Base-by-base conservation (phyloP, 2,797 vertebrate species). In the Pterois miles region DNA sequence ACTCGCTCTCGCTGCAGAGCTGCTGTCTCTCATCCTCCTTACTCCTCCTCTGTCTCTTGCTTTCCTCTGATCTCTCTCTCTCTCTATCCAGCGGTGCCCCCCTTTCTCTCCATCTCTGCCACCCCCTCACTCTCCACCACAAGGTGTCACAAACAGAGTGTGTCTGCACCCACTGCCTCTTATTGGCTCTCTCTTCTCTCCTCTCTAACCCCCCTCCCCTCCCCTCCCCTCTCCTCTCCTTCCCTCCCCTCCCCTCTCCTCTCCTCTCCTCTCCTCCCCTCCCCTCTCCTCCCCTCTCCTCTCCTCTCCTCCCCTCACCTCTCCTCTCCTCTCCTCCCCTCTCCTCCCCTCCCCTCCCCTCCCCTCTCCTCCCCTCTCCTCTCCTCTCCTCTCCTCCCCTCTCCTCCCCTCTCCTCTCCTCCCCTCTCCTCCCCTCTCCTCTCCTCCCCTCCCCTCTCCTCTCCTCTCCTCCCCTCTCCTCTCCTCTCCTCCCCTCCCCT, bases 121-220 rank as follows among this genome's bases (percentile, higher is more conserved):
- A 66, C 88, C 84, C 77, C 73, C 82, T 86, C 73, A 83, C 83
- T 83, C 86, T 89, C 87, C 68, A 82, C 75, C 86, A 90, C 83
- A 92, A 92, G 89, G 91, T 92, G 88, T 90, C 89, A 90, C 91
- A 76, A 87, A 78, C 77, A 80, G 65, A 85, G 70, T 81, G 87
- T 71, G 56, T 70, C 72, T 84, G 70, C 88, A 78, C 85, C 87
- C 80, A 78, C 83, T 59, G 80, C 71, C 80, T 86, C 82, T 81
- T 79, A 86, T 85, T 86, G 83, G 81, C 76, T 90, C 50, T 57
- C 72, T 57, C 80, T 63, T 57, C 71, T 74, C 59, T 86, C 81
- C 60, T 62, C 56, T 38, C 57, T 34, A n/a, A 23, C 70, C n/a
- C 62, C 25, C 18, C 16, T 29, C 6, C 38, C 50, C 40, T 38